Percentiles rank a stretch among this genome's conserved stretches.
phyloP scores from a whole-genome alignment of 2,888 invertebrate genomes.

The Deroplatys truncata region DNA sequence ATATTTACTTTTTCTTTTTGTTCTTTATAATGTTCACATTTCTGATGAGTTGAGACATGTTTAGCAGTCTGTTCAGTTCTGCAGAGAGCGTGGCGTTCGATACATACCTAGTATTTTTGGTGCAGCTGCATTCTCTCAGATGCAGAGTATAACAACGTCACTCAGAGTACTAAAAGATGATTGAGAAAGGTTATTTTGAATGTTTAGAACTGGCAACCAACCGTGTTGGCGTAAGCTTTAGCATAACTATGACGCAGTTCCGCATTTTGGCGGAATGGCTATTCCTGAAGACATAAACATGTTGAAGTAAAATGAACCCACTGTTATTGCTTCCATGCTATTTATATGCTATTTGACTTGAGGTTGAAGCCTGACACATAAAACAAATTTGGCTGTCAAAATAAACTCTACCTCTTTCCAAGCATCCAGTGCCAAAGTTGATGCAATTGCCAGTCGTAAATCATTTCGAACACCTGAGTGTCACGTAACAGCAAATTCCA shows the following conservation, averaged over 20 bases:
- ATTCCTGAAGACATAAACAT: neutral
- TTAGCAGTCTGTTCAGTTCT: no score
- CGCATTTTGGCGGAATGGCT: neutral
- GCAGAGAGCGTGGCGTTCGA: no score
- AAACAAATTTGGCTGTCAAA: neutral
- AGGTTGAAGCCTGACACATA: neutral
- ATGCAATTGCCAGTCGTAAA: neutral
- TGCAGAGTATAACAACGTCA: no score
- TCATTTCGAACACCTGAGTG: neutral
- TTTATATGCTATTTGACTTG: neutral
- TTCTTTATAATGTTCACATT: no score
- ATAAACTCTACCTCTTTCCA: neutral
- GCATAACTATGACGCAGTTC: neutral
- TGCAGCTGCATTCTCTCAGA: no score
- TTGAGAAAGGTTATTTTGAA: neutral
- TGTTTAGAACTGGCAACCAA: neutral
- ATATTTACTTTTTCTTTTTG: no score
- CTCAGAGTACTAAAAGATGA: no score
- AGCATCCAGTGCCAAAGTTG: neutral
- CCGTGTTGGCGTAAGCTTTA: neutral
- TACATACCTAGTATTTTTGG: no score
- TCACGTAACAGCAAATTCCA: neutral
- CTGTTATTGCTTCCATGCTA: neutral
- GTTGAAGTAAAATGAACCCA: neutral
- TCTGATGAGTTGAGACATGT: no score